phyloP scores from a whole-genome alignment of 2,888 invertebrate genomes.

The Troilus luridus region DNA sequence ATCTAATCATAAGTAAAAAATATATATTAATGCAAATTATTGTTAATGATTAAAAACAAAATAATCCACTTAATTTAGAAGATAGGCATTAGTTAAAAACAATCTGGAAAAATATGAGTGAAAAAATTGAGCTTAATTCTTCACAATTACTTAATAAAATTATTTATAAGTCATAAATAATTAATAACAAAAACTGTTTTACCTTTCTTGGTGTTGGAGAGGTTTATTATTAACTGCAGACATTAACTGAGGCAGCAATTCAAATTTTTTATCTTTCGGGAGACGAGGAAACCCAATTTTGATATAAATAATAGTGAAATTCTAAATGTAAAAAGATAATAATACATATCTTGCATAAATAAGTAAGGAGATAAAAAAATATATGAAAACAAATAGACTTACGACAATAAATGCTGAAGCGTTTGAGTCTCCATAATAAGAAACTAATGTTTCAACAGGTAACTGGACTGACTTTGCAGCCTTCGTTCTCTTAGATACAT shows the following conservation, averaged over 20 bases:
- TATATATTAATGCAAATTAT: no score
- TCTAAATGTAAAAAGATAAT: conserved; percentile 74
- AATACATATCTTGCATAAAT: background rate
- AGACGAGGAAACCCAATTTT: conserved; percentile 92
- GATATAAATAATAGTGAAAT: conserved; percentile 94
- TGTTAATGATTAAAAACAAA: no score
- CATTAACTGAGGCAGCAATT: conserved; percentile 81
- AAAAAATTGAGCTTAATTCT: no score
- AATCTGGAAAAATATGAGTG: no score
- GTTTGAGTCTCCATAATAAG: conserved; percentile 83
- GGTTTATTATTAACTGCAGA: conserved; percentile 86
- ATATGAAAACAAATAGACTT: conserved; percentile 67
- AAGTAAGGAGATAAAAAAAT: background rate
- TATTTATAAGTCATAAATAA: background rate
- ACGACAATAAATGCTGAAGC: conserved; percentile 86
- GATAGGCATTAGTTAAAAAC: no score
- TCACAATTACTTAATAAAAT: background rate
- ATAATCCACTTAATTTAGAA: no score
- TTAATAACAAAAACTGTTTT: conserved; percentile 65
- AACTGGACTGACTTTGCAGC: conserved; percentile 86
- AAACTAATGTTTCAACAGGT: conserved; percentile 86
- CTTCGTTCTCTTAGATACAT: conserved; percentile 91
- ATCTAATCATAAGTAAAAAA: no score
- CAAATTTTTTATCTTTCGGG: conserved; percentile 80
- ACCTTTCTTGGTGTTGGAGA: conserved; percentile 88